Conservation (phyloP, 2,888 invertebrate genomes). For the Blastobasis lacticolella region DNA sequence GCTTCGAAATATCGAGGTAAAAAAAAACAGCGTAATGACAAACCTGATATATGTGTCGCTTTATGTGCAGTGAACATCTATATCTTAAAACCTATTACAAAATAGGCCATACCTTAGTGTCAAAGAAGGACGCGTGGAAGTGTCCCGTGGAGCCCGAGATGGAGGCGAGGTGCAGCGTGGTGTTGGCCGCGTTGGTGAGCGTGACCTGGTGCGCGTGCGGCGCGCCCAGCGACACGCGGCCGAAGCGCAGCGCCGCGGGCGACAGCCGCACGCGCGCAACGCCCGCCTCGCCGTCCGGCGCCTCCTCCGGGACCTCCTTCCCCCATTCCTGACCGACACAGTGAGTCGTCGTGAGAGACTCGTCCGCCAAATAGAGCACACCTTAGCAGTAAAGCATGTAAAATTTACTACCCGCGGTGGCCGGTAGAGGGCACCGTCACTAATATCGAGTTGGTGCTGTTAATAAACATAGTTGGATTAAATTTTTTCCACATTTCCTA, state of each 20-base stretch:
- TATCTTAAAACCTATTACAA: not conserved
- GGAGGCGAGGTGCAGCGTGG: slow-evolving; percentile 92
- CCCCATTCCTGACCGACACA: slow-evolving; percentile 48
- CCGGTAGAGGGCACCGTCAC: too few relatives aligned
- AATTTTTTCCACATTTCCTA: too few relatives aligned
- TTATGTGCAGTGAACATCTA: too few relatives aligned
- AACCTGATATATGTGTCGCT: too few relatives aligned
- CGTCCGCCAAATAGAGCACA: too few relatives aligned
- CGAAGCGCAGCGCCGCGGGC: slow-evolving; percentile 70
- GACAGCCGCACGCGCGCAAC: slow-evolving; percentile 48
- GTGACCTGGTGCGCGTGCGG: slow-evolving; percentile 90
- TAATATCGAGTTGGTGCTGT: too few relatives aligned
- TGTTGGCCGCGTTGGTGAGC: slow-evolving; percentile 91
- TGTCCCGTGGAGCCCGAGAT: slow-evolving; percentile 95
- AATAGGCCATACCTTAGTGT: slow-evolving; percentile 82
- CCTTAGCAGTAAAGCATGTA: too few relatives aligned
- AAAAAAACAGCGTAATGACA: too few relatives aligned
- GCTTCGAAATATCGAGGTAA: too few relatives aligned
- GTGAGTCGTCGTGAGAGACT: too few relatives aligned
- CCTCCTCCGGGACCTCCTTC: slow-evolving; percentile 16
- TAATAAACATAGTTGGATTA: too few relatives aligned
- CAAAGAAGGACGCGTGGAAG: slow-evolving; percentile 98
- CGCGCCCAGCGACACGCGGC: slow-evolving; percentile 85
- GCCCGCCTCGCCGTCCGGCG: slow-evolving; percentile 20
- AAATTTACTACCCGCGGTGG: too few relatives aligned